phyloP scores from a whole-genome alignment of 1,140 invertebrate genomes.

The Cepaea nemoralis region DNA sequence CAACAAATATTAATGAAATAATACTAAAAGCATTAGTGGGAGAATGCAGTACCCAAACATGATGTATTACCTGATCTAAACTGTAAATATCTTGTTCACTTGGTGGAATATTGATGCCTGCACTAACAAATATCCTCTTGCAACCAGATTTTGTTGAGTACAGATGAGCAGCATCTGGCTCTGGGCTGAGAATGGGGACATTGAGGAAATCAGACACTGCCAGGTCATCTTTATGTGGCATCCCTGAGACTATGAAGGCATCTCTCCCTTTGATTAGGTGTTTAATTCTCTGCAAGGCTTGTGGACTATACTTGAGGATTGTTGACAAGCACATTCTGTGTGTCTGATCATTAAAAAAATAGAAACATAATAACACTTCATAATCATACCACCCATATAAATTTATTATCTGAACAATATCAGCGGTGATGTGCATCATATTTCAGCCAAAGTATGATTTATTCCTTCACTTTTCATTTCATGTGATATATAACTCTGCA shows the following conservation, averaged over 20 bases:
- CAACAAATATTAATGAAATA: no score
- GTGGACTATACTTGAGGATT: slow-evolving; percentile 70
- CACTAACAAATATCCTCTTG: slow-evolving; percentile 71
- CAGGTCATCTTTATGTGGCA: slow-evolving; percentile 70
- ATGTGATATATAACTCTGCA: no score
- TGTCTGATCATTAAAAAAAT: no score
- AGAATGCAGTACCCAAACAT: no score
- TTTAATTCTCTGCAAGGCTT: slow-evolving; percentile 66
- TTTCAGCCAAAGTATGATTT: no score
- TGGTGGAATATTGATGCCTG: slow-evolving; percentile 67
- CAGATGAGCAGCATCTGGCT: slow-evolving; percentile 70
- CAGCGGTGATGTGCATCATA: no score
- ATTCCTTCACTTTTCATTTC: no score
- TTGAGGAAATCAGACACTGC: slow-evolving; percentile 67
- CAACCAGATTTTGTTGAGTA: slow-evolving; percentile 72
- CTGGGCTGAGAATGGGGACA: slow-evolving; percentile 68
- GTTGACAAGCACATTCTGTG: slow-evolving; percentile 71
- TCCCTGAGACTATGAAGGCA: slow-evolving; percentile 70
- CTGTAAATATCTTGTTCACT: slow-evolving; percentile 71
- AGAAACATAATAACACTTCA: no score
- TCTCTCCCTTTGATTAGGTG: slow-evolving; percentile 69
- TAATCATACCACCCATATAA: no score
- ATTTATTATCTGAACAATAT: no score
- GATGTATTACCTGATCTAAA: slow-evolving; percentile 65
- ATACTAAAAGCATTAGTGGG: no score